These are phyloP conservation scores for Phorcus lineatus DNA, from an alignment of 2,888 invertebrate species.

Conservation along the genomic window DNA sequence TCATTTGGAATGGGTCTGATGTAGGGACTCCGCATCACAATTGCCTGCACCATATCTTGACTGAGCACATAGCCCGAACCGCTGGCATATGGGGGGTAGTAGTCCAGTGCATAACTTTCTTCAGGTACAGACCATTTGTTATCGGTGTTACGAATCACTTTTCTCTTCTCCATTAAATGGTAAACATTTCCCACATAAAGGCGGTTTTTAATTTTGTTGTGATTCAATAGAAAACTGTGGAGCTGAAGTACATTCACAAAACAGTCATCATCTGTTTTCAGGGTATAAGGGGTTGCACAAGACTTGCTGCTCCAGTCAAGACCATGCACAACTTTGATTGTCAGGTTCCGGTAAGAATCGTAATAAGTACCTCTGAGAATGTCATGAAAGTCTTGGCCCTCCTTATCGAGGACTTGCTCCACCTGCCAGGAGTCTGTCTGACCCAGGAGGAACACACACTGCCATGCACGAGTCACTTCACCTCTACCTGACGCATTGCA, in stretches of 20 bases:
- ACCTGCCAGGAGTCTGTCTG: conserved; percentile 33
- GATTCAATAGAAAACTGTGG: conserved; percentile 47
- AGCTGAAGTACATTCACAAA: conserved; percentile 67
- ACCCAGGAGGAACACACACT: conserved; percentile 68
- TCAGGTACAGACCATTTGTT: conserved; percentile 69
- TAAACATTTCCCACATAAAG: conserved; percentile 71
- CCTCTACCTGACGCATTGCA: conserved; percentile 52
- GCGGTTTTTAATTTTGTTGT: conserved; percentile 43
- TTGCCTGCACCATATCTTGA: conserved; percentile 56
- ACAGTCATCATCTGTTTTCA: conserved; percentile 74
- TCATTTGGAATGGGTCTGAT: conserved; percentile 70
- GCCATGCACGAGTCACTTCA: conserved; percentile 49
- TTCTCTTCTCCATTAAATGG: conserved; percentile 43
- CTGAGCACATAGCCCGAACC: conserved; percentile 73
- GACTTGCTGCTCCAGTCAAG: conserved; percentile 58
- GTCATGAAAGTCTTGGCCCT: conserved; percentile 54
- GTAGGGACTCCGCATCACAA: conserved; percentile 57
- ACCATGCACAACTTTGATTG: conserved; percentile 69
- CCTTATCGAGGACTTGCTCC: conserved; percentile 39
- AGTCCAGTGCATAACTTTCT: conserved; percentile 54
- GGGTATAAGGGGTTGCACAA: conserved; percentile 60
- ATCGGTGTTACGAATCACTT: conserved; percentile 63
- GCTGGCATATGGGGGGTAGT: conserved; percentile 71
- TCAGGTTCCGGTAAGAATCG: conserved; percentile 72
- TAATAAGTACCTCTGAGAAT: conserved; percentile 67